Percentiles rank a stretch among this genome's conserved stretches.
Conservation (phyloP, 2,797 vertebrate genomes). For the Scyliorhinus canicula region DNA sequence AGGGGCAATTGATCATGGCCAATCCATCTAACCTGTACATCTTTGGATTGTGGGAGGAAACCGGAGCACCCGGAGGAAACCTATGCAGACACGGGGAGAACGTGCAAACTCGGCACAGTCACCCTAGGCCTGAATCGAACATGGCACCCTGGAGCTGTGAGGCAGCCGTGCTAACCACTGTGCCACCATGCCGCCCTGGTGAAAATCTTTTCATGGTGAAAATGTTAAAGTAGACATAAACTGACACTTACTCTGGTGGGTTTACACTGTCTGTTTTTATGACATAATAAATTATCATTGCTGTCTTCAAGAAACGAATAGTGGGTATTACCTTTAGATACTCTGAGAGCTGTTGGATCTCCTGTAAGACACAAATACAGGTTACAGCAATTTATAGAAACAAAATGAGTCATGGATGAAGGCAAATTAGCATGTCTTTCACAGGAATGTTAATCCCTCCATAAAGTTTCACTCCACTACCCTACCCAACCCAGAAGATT, state of each 20-base stretch:
- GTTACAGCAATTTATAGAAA: background rate
- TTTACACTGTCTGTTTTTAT: background rate
- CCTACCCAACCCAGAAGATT: background rate
- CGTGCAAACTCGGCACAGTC: too few species aligned
- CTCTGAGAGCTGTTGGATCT: slow-evolving; percentile 63
- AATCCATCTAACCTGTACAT: too few species aligned
- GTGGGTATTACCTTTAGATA: slow-evolving; percentile 58
- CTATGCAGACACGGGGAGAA: too few species aligned
- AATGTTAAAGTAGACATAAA: background rate
- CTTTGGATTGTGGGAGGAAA: too few species aligned
- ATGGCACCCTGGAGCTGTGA: too few species aligned
- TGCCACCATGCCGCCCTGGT: too few species aligned
- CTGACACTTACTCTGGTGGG: background rate
- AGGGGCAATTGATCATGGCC: too few species aligned
- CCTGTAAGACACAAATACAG: slow-evolving; percentile 53
- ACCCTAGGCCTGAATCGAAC: too few species aligned
- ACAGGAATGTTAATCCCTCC: background rate
- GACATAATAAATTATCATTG: background rate
- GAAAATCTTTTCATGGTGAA: background rate
- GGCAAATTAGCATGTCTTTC: background rate
- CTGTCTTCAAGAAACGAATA: too few species aligned
- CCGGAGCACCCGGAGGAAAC: too few species aligned
- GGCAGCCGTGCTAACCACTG: too few species aligned
- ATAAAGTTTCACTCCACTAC: too few species aligned
- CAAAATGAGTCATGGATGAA: background rate